Conservation (phyloP, 2,888 invertebrate genomes). For the Eupelmus urozonus region DNA sequence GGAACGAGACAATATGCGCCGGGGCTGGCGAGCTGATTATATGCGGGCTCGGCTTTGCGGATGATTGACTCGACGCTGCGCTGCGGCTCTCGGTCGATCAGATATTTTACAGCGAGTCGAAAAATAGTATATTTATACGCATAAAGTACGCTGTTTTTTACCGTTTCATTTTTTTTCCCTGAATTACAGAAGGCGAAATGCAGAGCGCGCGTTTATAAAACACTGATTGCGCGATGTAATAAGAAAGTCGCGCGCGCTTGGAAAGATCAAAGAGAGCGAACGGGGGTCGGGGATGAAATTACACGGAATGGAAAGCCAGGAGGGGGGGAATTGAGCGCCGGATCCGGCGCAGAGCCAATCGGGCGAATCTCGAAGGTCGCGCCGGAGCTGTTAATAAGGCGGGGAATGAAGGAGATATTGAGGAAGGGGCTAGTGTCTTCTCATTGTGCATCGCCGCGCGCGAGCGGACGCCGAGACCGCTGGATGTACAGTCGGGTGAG, state of each 20-base stretch:
- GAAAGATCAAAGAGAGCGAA: neutral
- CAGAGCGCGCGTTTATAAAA: neutral
- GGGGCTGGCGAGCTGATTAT: conserved; percentile 16
- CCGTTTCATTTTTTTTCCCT: too few species aligned
- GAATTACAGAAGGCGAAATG: too few species aligned
- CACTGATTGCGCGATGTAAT: neutral
- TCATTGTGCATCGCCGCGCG: conserved; percentile 13
- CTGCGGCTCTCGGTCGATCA: too few species aligned
- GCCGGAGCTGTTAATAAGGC: neutral
- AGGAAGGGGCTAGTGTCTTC: neutral
- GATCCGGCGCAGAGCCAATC: conserved; percentile 36
- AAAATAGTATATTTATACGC: too few species aligned
- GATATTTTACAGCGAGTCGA: too few species aligned
- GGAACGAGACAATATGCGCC: conserved; percentile 50
- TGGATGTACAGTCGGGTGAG: too few species aligned
- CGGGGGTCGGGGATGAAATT: conserved; percentile 25
- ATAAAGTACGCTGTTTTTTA: too few species aligned
- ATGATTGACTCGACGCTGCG: neutral
- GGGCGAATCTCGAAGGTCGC: conserved; percentile 45
- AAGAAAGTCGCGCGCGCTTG: neutral
- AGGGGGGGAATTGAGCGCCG: neutral
- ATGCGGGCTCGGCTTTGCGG: neutral
- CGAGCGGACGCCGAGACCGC: too few species aligned
- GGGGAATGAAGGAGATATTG: conserved; percentile 10
- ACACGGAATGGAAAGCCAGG: conserved; percentile 5